Evolutionary conservation across 1,140 invertebrate species (phyloP).

Genomic region (Thereuonema tuberculata): DNA sequence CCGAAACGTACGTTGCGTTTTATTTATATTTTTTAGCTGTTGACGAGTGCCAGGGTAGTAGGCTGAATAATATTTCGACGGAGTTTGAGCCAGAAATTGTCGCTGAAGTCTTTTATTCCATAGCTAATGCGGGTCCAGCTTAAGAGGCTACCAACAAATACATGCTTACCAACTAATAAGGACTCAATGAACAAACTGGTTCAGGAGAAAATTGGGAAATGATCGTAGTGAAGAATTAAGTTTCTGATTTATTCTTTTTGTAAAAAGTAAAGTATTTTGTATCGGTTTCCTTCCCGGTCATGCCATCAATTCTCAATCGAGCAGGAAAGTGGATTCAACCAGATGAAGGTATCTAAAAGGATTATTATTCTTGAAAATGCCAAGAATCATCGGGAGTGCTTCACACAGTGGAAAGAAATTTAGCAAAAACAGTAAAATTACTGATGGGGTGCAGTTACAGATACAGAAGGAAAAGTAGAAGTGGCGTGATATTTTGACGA

Average conservation of each 20-base stretch:
- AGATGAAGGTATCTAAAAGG: conserved; percentile 12
- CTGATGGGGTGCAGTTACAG: neutral
- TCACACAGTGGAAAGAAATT: conserved; percentile 8
- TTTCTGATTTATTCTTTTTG: neutral
- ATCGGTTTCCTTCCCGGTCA: neutral
- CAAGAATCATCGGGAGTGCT: conserved; percentile 5
- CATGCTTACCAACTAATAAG: neutral
- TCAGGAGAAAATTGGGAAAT: neutral
- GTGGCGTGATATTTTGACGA: conserved; percentile 4
- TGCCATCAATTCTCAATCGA: neutral
- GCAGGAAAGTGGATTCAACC: neutral
- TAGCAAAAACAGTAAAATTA: too few relatives aligned
- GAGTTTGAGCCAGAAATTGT: too few relatives aligned
- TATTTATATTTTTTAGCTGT: too few relatives aligned
- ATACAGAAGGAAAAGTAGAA: neutral
- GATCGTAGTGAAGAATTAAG: neutral
- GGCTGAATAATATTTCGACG: too few relatives aligned
- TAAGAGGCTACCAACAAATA: too few relatives aligned
- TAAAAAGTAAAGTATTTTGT: neutral
- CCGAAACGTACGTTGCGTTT: too few relatives aligned
- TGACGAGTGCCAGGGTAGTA: too few relatives aligned
- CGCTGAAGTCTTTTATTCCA: too few relatives aligned
- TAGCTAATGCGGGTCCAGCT: too few relatives aligned
- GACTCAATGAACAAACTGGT: too few relatives aligned
- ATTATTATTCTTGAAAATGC: conserved; percentile 8